Conservation (phyloP, 2,888 invertebrate species). For the Yponomeuta evonymella region DNA sequence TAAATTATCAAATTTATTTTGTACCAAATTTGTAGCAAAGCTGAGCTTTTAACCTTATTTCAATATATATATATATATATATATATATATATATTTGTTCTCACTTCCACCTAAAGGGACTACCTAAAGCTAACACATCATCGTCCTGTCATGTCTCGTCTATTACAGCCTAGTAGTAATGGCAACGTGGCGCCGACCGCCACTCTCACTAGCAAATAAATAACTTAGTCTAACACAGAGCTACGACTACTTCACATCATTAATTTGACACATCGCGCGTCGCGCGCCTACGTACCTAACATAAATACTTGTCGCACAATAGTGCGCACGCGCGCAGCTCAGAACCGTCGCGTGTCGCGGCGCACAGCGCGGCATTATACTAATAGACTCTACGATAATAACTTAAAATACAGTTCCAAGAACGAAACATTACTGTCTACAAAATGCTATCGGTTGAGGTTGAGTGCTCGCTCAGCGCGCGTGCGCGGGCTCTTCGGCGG, state of each 20-base stretch:
- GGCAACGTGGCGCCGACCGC: conserved; percentile 58
- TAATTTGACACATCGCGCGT: conserved; percentile 53
- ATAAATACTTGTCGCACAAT: conserved; percentile 34
- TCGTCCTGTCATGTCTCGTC: conserved; percentile 37
- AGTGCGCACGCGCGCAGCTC: conserved; percentile 9
- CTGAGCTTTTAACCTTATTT: conserved; percentile 11
- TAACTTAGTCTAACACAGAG: conserved; percentile 59
- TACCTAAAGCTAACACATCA: conserved; percentile 29
- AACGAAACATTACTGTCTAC: conserved; percentile 66
- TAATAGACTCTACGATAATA: conserved; percentile 68
- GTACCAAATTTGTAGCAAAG: conserved; percentile 50
- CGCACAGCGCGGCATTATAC: conserved; percentile 35
- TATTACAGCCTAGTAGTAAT: conserved; percentile 48
- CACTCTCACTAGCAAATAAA: conserved; percentile 70
- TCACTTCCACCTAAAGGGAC: conserved; percentile 36
- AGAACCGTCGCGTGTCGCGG: conserved; percentile 29
- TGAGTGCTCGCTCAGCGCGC: conserved; percentile 25
- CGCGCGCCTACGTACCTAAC: conserved; percentile 24
- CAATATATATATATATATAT: conserved; percentile 16
- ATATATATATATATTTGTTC: conserved; percentile 25
- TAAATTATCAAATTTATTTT: conserved; percentile 59
- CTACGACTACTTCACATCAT: conserved; percentile 42
- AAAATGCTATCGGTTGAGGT: conserved; percentile 68
- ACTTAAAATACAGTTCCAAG: conserved; percentile 58
- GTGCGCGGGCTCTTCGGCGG: conserved; percentile 21